Percentiles rank a stretch among this genome's conserved stretches.
Conservation (phyloP, 2,888 invertebrate species). For the Volucella bombylans region DNA sequence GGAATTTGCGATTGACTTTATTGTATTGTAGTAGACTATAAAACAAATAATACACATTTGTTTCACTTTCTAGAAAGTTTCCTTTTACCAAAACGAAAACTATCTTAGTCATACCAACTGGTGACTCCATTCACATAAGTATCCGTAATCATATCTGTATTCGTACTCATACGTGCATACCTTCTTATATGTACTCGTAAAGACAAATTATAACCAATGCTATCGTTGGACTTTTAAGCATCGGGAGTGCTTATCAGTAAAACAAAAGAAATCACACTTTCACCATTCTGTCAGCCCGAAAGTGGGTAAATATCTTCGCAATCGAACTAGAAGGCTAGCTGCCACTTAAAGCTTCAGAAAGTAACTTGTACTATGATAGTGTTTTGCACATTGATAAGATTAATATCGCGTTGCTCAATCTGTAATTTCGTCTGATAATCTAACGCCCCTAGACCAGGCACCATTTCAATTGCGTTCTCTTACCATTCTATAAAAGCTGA, state of each 20-base stretch:
- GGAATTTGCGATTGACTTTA: too few relatives aligned
- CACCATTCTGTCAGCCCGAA: background rate
- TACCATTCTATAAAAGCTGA: constrained; percentile 39
- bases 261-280: background rate
- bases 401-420: constrained; percentile 41
- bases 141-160: too few relatives aligned
- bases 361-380: background rate
- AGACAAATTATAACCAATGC: background rate
- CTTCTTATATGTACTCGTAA: too few relatives aligned
- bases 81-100: background rate
- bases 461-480: background rate
- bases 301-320: background rate
- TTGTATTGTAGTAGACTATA: background rate
- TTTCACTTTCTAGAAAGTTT: background rate
- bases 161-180: too few relatives aligned
- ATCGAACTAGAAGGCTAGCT: background rate
- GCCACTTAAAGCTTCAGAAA: constrained; percentile 2
- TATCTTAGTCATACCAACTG: constrained; percentile 1
- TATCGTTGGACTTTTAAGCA: background rate
- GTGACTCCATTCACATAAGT: background rate
- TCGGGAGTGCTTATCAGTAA: background rate
- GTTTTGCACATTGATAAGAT: constrained; percentile 42
- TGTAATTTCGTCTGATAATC: constrained; percentile 41
- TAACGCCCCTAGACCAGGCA: constrained; percentile 9
- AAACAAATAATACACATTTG: background rate